Conservation (phyloP, 2,797 vertebrate species). For the Intellagama lesueurii region DNA sequence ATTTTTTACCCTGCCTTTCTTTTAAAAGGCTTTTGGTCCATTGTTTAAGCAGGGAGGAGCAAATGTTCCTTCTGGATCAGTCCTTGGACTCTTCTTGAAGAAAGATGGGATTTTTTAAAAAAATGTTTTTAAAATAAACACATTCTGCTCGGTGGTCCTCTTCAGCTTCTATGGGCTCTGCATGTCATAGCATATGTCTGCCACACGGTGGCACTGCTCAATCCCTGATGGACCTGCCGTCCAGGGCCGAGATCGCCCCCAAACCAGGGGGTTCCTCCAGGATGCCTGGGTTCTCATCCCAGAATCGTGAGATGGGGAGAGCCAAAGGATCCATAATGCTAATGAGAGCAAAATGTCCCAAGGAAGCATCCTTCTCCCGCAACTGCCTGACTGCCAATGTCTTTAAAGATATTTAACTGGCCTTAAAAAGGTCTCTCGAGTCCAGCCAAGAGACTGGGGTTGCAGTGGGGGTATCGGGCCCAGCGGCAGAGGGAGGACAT, state of each 20-base stretch:
- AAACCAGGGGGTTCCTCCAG: neutral
- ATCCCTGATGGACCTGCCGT: rapidly evolving
- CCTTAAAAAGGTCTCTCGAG: neutral
- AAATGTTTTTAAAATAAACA: neutral
- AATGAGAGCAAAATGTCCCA: slow-evolving; percentile 33
- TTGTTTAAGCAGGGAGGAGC: neutral
- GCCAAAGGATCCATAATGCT: slow-evolving; percentile 3
- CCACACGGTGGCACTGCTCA: slow-evolving; percentile 9
- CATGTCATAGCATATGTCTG: neutral
- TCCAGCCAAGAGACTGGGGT: too few species aligned
- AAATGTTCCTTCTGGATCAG: too few species aligned
- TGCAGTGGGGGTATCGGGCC: too few species aligned
- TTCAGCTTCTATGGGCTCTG: too few species aligned
- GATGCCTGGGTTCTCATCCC: neutral
- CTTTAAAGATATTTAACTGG: neutral
- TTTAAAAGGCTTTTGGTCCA: too few species aligned
- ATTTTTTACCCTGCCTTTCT: neutral
- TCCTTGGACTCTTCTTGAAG: neutral
- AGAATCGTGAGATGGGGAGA: neutral
- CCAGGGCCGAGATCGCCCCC: neutral
- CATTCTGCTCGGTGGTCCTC: too few species aligned
- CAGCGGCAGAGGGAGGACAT: neutral
- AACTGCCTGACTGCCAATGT: neutral
- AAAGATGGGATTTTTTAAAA: neutral
- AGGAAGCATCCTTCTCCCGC: too few species aligned